Conservation (phyloP, 64 coral and sea anemone species). For the Stichodactyla helianthus region DNA sequence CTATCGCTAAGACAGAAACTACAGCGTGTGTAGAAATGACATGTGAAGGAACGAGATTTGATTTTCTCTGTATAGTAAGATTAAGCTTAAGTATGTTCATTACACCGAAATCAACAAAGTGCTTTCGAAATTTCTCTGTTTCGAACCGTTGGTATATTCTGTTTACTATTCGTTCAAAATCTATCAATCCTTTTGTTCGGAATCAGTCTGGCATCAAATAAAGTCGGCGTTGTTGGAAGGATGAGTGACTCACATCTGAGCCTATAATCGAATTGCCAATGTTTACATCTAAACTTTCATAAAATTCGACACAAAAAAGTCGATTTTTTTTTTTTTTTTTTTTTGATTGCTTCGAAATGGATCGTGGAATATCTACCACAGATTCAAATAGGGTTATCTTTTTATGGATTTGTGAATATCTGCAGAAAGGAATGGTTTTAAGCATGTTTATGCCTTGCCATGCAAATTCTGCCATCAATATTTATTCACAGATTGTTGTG, state of each 20-base stretch:
- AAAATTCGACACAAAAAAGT: not conserved
- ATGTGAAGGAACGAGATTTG: not conserved
- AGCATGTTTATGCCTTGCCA: not conserved
- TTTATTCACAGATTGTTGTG: not conserved
- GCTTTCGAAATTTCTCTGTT: not conserved
- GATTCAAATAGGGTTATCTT: not conserved
- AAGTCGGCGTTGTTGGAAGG: not conserved
- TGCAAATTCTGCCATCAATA: constrained; percentile 4
- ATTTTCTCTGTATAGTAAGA: not conserved
- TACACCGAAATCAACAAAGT: not conserved
- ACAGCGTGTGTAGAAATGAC: not conserved
- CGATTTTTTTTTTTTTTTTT: too few species aligned
- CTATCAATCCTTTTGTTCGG: not conserved
- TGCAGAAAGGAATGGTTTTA: not conserved
- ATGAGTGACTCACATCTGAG: not conserved
- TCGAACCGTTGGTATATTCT: not conserved
- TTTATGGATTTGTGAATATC: not conserved
- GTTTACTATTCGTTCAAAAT: not conserved
- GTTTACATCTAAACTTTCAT: not conserved
- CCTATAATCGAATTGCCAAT: not conserved
- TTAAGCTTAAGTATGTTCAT: not conserved
- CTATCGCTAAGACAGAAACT: not conserved
- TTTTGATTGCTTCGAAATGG: too few species aligned
- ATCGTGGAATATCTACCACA: too few species aligned
- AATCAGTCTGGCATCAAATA: not conserved